phyloP scores from a whole-genome alignment of 2,888 invertebrate species.

The Archips crataeganus region DNA sequence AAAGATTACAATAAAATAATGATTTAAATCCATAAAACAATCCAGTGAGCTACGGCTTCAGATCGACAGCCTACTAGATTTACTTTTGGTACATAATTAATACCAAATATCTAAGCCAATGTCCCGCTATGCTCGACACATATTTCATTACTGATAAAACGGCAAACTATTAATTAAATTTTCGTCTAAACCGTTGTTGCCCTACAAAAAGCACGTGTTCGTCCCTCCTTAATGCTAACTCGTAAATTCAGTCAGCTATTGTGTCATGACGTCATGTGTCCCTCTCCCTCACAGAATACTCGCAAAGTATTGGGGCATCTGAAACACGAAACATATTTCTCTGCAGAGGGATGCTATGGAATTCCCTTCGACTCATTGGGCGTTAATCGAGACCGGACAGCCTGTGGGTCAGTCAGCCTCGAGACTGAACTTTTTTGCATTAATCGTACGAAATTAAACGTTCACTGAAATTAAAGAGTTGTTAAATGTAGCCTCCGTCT shows the following conservation, averaged over 20 bases:
- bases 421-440: not conserved
- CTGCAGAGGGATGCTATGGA: conserved; percentile 19
- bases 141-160: not conserved
- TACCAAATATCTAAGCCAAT: not conserved
- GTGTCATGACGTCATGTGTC: conserved; percentile 42
- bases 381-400: conserved; percentile 14
- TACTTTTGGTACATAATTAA: no score
- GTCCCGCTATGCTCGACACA: not conserved
- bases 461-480: not conserved
- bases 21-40: no score
- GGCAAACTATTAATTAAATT: conserved; percentile 1
- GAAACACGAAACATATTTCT: conserved; percentile 34
- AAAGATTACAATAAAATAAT: no score
- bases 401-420: not conserved
- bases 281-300: conserved; percentile 38
- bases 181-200: conserved; percentile 47
- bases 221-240: conserved; percentile 68
- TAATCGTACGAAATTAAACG: not conserved
- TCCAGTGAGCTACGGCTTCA: no score
- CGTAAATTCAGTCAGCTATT: conserved; percentile 58
- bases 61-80: no score
- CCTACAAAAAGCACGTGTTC: conserved; percentile 64
- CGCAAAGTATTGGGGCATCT: conserved; percentile 49
- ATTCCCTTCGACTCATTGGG: conserved; percentile 17
- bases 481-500: not conserved